Evolutionary conservation across 2,113 vertebrate genomes (phyloP).

Genomic region (Odontophorus gujanensis): DNA sequence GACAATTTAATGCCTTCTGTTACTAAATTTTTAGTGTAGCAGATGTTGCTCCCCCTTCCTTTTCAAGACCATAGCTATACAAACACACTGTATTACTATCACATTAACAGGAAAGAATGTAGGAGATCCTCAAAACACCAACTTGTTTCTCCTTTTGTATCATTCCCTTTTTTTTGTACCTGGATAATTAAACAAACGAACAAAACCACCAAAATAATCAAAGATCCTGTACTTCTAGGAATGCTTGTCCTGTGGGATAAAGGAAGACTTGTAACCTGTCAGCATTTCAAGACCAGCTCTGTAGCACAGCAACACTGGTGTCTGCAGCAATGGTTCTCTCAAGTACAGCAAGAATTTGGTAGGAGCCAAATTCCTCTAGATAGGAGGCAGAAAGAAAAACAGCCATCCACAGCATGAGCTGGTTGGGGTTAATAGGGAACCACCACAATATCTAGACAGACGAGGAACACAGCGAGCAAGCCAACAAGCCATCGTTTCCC

Average conservation of each 20-base stretch:
- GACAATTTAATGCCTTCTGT: neutral
- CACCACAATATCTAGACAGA: neutral
- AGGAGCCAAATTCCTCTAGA: neutral
- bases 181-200: neutral
- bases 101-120: neutral
- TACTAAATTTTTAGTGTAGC: neutral
- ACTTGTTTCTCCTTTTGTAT: neutral
- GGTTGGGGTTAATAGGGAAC: neutral
- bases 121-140: neutral
- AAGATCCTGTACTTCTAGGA: neutral
- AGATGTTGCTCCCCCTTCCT: neutral
- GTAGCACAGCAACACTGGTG: neutral
- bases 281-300: neutral
- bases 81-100: neutral
- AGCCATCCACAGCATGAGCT: neutral
- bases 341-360: conserved; percentile 42
- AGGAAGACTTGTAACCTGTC: conserved; percentile 39
- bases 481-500: neutral
- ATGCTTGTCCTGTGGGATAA: neutral
- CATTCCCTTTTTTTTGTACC: neutral
- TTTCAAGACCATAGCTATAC: neutral
- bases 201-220: neutral
- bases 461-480: neutral
- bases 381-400: too few species aligned
- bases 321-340: neutral